Conservation (phyloP, 1,140 invertebrate species). For the Lordiphosa mommai region DNA sequence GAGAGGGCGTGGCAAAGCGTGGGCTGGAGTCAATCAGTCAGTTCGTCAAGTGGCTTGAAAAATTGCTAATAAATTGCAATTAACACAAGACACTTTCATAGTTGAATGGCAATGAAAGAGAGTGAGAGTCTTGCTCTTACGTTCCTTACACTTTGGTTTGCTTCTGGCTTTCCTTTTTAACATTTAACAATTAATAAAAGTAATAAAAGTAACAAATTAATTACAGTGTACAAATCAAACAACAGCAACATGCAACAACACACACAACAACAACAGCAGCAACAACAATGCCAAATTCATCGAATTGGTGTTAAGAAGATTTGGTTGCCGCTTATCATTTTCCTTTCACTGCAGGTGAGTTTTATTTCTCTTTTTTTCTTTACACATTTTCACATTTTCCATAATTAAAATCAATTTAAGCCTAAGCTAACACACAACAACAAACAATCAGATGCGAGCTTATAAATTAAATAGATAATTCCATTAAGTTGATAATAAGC, state of each 20-base stretch:
- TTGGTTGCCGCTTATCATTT: conserved; percentile 74
- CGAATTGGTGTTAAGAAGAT: conserved; percentile 66
- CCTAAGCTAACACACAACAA: conserved; percentile 21
- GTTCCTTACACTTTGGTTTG: background rate
- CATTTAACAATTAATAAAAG: conserved; percentile 26
- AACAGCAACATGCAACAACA: conserved; percentile 19
- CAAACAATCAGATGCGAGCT: conserved; percentile 9
- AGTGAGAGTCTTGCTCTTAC: background rate
- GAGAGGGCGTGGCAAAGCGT: background rate
- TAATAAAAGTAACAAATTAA: conserved; percentile 21
- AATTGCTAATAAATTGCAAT: conserved; percentile 51
- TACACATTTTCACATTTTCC: conserved; percentile 21
- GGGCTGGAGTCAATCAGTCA: conserved; percentile 34
- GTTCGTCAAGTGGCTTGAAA: conserved; percentile 13
- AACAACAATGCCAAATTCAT: conserved; percentile 42
- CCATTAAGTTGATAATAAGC: conserved; percentile 22
- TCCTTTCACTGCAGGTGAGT: conserved; percentile 79
- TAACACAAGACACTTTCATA: conserved; percentile 36
- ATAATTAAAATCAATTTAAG: conserved; percentile 52
- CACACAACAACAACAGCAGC: conserved; percentile 17
- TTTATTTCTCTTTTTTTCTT: conserved; percentile 9
- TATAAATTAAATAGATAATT: conserved; percentile 44
- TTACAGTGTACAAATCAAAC: conserved; percentile 10
- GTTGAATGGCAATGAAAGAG: background rate
- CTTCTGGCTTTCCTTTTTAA: background rate